These are phyloP conservation scores for Cheilinus undulatus DNA, from an alignment of 2,113 vertebrate genomes.

Conservation along the genomic window DNA sequence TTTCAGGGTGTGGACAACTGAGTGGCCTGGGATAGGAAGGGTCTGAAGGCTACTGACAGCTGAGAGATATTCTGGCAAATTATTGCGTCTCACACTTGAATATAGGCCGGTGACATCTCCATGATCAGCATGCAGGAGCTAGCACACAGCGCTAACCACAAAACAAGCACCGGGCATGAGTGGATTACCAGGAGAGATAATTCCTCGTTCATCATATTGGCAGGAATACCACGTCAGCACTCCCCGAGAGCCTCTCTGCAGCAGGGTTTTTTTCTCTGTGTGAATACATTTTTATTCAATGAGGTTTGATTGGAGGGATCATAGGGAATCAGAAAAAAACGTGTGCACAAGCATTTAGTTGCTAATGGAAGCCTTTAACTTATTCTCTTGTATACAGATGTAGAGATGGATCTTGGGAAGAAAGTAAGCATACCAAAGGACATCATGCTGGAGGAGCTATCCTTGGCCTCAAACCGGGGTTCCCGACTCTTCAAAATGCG, in stretches of 20 bases:
- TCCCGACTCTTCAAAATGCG: slow-evolving; percentile 96
- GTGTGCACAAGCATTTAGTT: slow-evolving; percentile 1
- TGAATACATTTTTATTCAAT: slow-evolving; percentile 50
- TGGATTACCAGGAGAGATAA: slow-evolving; percentile 54
- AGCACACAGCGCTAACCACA: slow-evolving; percentile 56
- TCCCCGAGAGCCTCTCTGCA: slow-evolving; percentile 3
- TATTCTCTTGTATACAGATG: slow-evolving; percentile 77
- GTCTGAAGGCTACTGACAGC: slow-evolving; percentile 90
- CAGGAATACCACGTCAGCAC: slow-evolving; percentile 57
- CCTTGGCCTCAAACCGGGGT: slow-evolving; percentile 91
- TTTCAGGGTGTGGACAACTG: slow-evolving; percentile 91
- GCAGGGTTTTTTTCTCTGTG: slow-evolving; percentile 5
- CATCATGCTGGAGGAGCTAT: slow-evolving; percentile 97
- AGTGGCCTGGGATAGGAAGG: slow-evolving; percentile 72
- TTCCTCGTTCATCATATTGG: slow-evolving; percentile 68
- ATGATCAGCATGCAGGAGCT: slow-evolving; percentile 63
- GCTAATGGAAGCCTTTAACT: not conserved
- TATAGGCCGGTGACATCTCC: slow-evolving; percentile 80
- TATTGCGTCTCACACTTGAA: slow-evolving; percentile 81
- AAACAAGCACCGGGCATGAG: slow-evolving; percentile 56
- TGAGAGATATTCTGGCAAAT: slow-evolving; percentile 89
- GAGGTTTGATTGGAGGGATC: slow-evolving; percentile 23
- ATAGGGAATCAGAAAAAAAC: not conserved
- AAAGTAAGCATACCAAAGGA: slow-evolving; percentile 93
- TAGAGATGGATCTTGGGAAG: slow-evolving; percentile 90